These are phyloP conservation scores for Hucho hucho DNA, from an alignment of 2,113 vertebrate genomes.

Conservation along the genomic window DNA sequence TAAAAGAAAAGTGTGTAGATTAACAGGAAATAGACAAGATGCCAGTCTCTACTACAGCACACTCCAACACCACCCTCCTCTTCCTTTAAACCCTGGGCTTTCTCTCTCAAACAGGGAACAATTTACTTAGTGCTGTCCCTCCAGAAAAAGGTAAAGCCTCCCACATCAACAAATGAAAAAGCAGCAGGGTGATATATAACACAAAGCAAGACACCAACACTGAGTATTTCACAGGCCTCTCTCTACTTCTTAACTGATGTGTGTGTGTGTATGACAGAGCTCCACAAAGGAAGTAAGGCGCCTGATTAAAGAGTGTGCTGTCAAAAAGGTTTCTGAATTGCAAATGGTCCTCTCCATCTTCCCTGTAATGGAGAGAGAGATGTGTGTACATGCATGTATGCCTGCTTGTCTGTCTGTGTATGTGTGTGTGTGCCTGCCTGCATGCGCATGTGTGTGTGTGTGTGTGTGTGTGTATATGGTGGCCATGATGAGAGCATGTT, in stretches of 20 bases:
- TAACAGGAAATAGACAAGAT: background rate
- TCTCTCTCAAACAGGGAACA: slow-evolving; percentile 75
- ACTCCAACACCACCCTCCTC: slow-evolving; percentile 22
- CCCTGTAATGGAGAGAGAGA: slow-evolving; percentile 85
- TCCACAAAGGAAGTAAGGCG: slow-evolving; percentile 94
- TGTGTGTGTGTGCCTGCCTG: slow-evolving; percentile 80
- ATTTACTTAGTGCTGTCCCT: slow-evolving; percentile 87
- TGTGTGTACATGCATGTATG: slow-evolving; percentile 86
- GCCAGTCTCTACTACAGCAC: background rate
- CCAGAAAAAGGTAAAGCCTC: slow-evolving; percentile 91
- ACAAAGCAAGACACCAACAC: slow-evolving; percentile 83
- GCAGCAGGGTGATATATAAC: slow-evolving; percentile 80
- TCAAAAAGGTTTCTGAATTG: slow-evolving; percentile 99
- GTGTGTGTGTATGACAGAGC: slow-evolving; percentile 28
- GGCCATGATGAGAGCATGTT: slow-evolving; percentile 71
- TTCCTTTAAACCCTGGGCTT: slow-evolving; percentile 37
- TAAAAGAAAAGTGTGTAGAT: background rate
- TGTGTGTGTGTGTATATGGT: slow-evolving; percentile 81
- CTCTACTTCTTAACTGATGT: slow-evolving; percentile 85
- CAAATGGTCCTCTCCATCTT: slow-evolving; percentile 99
- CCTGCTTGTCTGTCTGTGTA: slow-evolving; percentile 8
- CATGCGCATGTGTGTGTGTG: background rate
- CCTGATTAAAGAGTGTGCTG: slow-evolving; percentile 99
- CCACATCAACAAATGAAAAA: slow-evolving; percentile 91
- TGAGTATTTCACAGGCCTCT: slow-evolving; percentile 90